These are phyloP conservation scores for Cactoblastis cactorum DNA, from an alignment of 2,888 invertebrate species.

Conservation along the genomic window DNA sequence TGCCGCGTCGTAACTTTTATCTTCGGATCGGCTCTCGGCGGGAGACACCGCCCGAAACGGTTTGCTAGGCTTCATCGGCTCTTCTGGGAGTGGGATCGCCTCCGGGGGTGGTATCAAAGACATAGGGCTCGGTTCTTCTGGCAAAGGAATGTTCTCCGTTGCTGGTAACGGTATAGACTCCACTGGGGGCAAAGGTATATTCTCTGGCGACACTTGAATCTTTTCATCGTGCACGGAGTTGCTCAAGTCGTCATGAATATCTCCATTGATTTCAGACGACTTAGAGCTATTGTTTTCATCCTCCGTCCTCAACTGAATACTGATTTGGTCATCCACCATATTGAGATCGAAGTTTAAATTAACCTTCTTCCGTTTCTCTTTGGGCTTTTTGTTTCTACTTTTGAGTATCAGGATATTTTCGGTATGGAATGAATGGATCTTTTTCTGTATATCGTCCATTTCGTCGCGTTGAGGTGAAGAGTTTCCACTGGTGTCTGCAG, in stretches of 20 bases:
- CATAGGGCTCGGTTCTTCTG: conserved; percentile 57
- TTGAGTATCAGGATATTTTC: conserved; percentile 81
- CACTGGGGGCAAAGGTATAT: conserved; percentile 62
- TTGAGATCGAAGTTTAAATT: conserved; percentile 75
- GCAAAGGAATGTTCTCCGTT: conserved; percentile 61
- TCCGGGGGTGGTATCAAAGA: conserved; percentile 52
- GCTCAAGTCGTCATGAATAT: conserved; percentile 52
- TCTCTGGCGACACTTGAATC: conserved; percentile 57
- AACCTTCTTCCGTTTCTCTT: conserved; percentile 76
- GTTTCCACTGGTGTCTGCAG: conserved; percentile 71
- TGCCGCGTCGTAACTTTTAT: conserved; percentile 27
- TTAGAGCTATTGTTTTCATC: conserved; percentile 40
- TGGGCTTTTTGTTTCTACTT: conserved; percentile 80
- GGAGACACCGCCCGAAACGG: conserved; percentile 29
- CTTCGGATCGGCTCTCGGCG: conserved; percentile 30
- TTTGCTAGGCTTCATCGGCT: conserved; percentile 46
- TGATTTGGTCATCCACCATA: conserved; percentile 75
- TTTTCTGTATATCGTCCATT: conserved; percentile 81
- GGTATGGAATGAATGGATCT: conserved; percentile 81
- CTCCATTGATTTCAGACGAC: conserved; percentile 57
- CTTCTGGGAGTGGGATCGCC: conserved; percentile 62
- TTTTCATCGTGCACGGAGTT: conserved; percentile 47
- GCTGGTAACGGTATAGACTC: conserved; percentile 70
- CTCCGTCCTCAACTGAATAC: conserved; percentile 67
- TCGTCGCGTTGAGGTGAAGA: conserved; percentile 76